Percentiles rank a stretch among this genome's conserved stretches.
phyloP scores from a whole-genome alignment of 2,113 vertebrate species.

The Pheucticus melanocephalus region DNA sequence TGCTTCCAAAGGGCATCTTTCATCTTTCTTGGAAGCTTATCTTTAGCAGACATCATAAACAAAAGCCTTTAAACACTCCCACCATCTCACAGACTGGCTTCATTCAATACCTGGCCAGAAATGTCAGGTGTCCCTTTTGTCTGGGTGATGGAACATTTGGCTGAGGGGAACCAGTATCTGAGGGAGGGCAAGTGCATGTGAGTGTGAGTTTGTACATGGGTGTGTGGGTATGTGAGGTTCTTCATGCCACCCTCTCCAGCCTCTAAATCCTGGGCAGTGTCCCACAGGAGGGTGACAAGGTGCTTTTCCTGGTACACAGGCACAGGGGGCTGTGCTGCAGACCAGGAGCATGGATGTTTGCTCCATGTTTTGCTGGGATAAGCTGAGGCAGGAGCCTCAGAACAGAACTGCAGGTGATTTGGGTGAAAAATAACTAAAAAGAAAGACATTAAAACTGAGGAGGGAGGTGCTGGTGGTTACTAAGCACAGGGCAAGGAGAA shows the following conservation, averaged over 20 bases:
- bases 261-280: not conserved
- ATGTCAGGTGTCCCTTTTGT: not conserved
- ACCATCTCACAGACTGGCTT: fast-evolving
- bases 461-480: not conserved
- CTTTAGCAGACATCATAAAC: not conserved
- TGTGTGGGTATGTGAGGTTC: not conserved
- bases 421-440: not conserved
- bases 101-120: not conserved
- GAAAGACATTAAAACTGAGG: not conserved
- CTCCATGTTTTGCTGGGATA: not conserved
- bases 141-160: fast-evolving
- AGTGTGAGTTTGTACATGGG: not conserved
- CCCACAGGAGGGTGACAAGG: fast-evolving
- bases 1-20: conserved; percentile 5
- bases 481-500: not conserved
- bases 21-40: conserved; percentile 27
- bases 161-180: not conserved
- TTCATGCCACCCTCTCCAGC: not conserved
- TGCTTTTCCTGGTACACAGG: not conserved
- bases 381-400: not conserved
- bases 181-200: not conserved
- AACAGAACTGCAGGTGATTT: not conserved
- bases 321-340: fast-evolving
- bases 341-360: not conserved
- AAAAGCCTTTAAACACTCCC: not conserved